These are phyloP conservation scores for Atrina japonica DNA, from an alignment of 2,888 invertebrate species.

Conservation along the genomic window DNA sequence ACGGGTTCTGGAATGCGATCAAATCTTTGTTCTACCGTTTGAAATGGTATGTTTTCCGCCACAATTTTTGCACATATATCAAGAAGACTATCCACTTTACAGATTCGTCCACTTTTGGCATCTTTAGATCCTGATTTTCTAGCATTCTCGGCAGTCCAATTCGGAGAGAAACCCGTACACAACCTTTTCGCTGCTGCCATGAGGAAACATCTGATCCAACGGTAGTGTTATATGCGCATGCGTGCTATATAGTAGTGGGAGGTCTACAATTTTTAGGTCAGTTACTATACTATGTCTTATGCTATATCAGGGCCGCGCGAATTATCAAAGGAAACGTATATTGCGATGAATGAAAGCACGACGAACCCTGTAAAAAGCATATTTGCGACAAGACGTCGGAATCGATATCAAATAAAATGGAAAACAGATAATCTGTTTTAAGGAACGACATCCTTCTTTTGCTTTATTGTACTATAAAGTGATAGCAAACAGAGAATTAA, in stretches of 20 bases:
- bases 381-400: too few relatives aligned
- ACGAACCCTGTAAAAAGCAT: conserved; percentile 49
- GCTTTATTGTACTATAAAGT: too few relatives aligned
- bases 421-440: too few relatives aligned
- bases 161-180: conserved; percentile 71
- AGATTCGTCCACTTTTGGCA: conserved; percentile 65
- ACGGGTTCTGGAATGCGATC: conserved; percentile 94
- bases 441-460: too few relatives aligned
- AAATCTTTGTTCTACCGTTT: conserved; percentile 92
- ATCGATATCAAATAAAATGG: too few relatives aligned
- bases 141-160: conserved; percentile 63
- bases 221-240: conserved; percentile 64
- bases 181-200: conserved; percentile 77
- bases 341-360: conserved; percentile 65
- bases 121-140: conserved; percentile 61
- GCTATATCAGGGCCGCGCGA: conserved; percentile 62
- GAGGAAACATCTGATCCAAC: conserved; percentile 73
- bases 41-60: conserved; percentile 92
- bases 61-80: conserved; percentile 92
- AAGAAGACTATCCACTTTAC: conserved; percentile 85
- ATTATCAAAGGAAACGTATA: conserved; percentile 64
- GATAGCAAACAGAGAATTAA: too few relatives aligned
- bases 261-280: conserved; percentile 67
- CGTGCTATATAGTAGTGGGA: conserved; percentile 59
- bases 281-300: conserved; percentile 46